Evolutionary conservation across 2,113 vertebrate genomes (phyloP).

Genomic region (Anoura caudifer): DNA sequence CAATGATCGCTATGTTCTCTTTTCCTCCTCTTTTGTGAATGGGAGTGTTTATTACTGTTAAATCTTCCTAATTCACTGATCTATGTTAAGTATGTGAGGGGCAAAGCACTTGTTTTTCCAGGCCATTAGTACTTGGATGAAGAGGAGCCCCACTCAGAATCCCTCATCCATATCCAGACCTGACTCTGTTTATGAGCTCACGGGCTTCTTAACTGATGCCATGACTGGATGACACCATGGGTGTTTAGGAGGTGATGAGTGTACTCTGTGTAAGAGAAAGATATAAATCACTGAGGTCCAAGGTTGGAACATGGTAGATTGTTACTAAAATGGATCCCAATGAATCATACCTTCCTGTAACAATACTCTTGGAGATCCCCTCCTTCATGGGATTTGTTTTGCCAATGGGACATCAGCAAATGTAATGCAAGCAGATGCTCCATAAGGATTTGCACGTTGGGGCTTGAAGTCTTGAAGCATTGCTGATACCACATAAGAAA

Average conservation of each 20-base stretch:
- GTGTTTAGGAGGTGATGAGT: background rate
- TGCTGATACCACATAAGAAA: background rate
- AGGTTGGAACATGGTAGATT: background rate
- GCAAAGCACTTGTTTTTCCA: background rate
- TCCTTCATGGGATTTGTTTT: background rate
- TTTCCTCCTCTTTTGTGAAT: background rate
- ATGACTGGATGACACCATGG: background rate
- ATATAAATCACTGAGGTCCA: background rate
- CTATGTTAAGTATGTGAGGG: background rate
- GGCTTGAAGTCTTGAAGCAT: background rate
- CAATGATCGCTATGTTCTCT: background rate
- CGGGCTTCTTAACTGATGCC: background rate
- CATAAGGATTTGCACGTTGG: background rate
- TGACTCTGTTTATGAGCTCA: slow-evolving; percentile 10
- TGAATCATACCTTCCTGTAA: background rate
- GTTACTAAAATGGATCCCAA: background rate
- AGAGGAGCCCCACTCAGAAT: background rate
- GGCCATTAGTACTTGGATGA: background rate
- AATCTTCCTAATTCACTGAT: background rate
- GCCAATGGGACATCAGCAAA: background rate
- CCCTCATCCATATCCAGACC: background rate
- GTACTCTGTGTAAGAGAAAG: background rate
- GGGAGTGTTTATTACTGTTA: background rate
- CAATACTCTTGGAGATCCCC: background rate
- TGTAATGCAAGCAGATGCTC: background rate